Conservation (phyloP, 2,888 invertebrate species). For the Mantis religiosa region DNA sequence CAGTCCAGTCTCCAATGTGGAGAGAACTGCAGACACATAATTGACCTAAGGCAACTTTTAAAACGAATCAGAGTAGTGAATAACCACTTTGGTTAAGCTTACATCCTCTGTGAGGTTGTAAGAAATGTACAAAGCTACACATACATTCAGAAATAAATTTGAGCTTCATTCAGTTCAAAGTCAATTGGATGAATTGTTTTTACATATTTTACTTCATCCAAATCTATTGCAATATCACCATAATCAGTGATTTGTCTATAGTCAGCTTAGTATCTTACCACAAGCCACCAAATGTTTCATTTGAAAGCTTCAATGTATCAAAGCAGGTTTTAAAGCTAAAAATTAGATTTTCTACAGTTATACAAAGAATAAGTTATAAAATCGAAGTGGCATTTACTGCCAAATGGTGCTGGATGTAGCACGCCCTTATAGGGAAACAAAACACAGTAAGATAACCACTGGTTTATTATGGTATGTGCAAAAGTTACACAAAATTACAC, state of each 20-base stretch:
- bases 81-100: background rate
- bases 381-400: no score
- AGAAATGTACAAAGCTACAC: no score
- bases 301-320: background rate
- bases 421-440: no score
- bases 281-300: background rate
- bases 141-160: no score
- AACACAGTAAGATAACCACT: no score
- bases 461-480: no score
- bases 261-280: background rate
- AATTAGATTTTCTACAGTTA: background rate
- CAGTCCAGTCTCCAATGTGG: no score
- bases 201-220: background rate
- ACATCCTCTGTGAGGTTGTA: background rate
- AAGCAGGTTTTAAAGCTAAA: background rate
- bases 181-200: background rate
- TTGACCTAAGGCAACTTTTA: no score
- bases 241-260: background rate
- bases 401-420: no score
- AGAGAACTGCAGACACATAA: no score
- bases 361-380: no score
- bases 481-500: no score
- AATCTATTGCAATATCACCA: background rate
- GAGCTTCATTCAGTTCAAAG: background rate
- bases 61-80: background rate